Evolutionary conservation across 1,140 invertebrate genomes (phyloP), one percentile per base, ranked within the genome.

Genomic region (Drosophila tropicalis): DNA sequence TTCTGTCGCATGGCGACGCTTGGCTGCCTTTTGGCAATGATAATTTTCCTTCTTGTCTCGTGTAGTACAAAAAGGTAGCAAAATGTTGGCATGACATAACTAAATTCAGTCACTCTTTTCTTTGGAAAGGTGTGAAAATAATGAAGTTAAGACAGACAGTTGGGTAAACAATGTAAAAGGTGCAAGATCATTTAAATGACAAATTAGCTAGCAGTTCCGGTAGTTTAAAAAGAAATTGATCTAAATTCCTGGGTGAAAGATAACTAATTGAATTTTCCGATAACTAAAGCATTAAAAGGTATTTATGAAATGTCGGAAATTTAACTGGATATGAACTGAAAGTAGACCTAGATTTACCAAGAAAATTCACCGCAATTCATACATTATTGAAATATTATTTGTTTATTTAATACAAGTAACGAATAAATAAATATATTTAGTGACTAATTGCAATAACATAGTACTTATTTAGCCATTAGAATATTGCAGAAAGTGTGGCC

Each of bases 71-170:
- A 77, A 29, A 64, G 67, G 64, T 61, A 72, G 63, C 69, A 78
- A 78, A 72, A 15, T 72, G 55, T 67, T 54, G 10, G 32, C 57
- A 67, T 87, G 84, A 87, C 84, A 84, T 80, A 87, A 89, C 60
- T 40, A 22, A 44, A 29, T 1, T 58, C 15, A 58, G 2, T 34
- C 5, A 13, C 9, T 55, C 15, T 47, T 47, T 47, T 47, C 17
- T 29, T 17, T 55, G 19, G 3, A 55, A n/a, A 78, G 74, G 68
- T 67, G 74, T 58, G 67, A 77, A 71, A 77, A 71, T 67, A 58
- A 76, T 77, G 64, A 76, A 67, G 40, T 22, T 12, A 47, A 61
- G 44, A 34, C 64, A 61, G 12, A 40, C 12, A 32, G 32, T 34
- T 39, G 44, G 40, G 15, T 17, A 2, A 58, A 51, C 44, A 51